Conservation (phyloP, 1,140 invertebrate genomes). For the Aphelinus certus region DNA sequence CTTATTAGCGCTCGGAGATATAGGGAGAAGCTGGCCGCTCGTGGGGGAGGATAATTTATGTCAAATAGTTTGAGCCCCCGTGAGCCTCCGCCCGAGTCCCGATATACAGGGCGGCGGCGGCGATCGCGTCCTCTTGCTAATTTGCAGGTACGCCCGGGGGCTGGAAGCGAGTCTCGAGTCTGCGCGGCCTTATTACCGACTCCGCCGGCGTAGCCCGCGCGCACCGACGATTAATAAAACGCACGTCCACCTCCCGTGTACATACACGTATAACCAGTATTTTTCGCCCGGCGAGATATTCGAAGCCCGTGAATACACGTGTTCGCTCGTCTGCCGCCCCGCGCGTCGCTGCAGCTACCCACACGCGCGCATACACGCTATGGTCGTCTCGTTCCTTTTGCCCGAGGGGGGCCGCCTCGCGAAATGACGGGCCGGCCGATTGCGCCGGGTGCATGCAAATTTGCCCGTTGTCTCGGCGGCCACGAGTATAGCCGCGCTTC, state of each 20-base stretch:
- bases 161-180: neutral
- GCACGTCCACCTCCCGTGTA: constrained; percentile 7
- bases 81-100: constrained; percentile 15
- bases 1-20: constrained; percentile 15
- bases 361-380: no score
- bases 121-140: constrained; percentile 10
- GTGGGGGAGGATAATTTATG: constrained; percentile 37
- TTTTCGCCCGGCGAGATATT: neutral
- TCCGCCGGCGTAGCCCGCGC: constrained; percentile 18
- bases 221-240: constrained; percentile 27
- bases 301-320: no score
- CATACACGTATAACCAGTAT: constrained; percentile 10
- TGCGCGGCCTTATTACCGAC: constrained; percentile 33
- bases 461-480: no score
- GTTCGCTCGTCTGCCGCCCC: no score
- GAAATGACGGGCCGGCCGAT: no score
- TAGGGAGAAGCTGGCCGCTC: neutral
- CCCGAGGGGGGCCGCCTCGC: no score
- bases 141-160: neutral
- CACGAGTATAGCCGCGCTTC: no score
- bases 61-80: constrained; percentile 39
- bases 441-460: no score
- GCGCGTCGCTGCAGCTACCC: no score
- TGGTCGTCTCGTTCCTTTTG: no score
- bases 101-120: neutral